Percentiles rank a stretch among this genome's conserved stretches.
Evolutionary conservation across 2,113 vertebrate species (phyloP).

Genomic region (Accipiter cooperii): DNA sequence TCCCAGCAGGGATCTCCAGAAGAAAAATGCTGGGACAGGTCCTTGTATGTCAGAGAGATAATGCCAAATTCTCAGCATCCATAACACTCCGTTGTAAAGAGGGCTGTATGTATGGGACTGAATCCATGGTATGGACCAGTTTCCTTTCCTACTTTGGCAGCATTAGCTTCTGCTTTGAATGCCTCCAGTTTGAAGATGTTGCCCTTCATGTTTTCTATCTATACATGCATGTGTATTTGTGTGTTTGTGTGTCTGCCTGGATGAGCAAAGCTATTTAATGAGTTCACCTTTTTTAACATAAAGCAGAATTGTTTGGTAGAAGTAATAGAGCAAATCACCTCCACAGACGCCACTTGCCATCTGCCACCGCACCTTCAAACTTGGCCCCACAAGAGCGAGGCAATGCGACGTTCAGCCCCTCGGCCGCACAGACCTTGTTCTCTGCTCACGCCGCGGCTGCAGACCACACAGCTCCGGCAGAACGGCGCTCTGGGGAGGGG

Average conservation of each 20-base stretch:
- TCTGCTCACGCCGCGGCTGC: accelerated
- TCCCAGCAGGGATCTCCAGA: neutral
- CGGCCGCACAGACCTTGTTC: neutral
- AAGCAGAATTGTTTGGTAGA: neutral
- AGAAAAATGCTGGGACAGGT: accelerated
- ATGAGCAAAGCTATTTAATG: accelerated
- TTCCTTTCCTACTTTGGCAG: neutral
- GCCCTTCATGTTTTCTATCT: neutral
- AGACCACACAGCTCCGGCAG: neutral
- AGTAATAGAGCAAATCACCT: neutral
- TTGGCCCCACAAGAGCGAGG: neutral
- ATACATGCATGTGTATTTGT: accelerated
- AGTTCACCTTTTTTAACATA: neutral
- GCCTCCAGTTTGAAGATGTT: neutral
- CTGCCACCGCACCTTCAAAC: neutral
- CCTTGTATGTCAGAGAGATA: neutral
- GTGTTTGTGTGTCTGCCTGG: neutral
- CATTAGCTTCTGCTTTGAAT: neutral
- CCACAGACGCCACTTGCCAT: neutral
- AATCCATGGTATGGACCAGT: neutral
- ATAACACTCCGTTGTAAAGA: accelerated
- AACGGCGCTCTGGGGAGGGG: neutral
- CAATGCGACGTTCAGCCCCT: accelerated
- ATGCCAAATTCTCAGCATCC: neutral
- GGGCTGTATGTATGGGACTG: accelerated